A percentile compares a stretch with the other conserved stretches of the same genome.
These are phyloP conservation scores for Cyphomyrmex costatus DNA, from an alignment of 1,140 invertebrate species.

Conservation along the genomic window DNA sequence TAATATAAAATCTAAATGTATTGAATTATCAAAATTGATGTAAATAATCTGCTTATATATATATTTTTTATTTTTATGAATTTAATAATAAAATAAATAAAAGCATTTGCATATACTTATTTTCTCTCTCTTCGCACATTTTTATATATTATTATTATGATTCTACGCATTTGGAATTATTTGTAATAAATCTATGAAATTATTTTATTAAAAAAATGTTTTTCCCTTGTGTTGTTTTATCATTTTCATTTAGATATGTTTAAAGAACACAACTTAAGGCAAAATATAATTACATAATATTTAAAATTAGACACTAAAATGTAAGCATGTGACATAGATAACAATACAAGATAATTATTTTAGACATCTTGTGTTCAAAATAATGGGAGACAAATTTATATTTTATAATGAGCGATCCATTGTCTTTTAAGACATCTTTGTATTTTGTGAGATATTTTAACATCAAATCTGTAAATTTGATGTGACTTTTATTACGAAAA, in stretches of 20 bases:
- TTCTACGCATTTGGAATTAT: not conserved
- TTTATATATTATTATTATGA: not conserved
- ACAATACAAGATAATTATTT: too few species aligned
- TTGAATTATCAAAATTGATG: conserved; percentile 21
- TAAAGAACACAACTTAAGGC: not conserved
- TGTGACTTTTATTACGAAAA: too few species aligned
- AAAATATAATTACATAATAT: conserved; percentile 1
- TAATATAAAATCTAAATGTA: not conserved
- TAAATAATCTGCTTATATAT: not conserved
- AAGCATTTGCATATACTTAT: not conserved
- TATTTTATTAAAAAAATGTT: not conserved
- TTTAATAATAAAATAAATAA: not conserved
- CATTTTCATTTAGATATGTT: not conserved
- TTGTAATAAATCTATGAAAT: not conserved
- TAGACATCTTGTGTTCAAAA: too few species aligned
- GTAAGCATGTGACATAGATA: too few species aligned
- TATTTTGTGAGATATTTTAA: too few species aligned
- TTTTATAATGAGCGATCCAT: too few species aligned
- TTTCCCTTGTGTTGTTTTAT: not conserved
- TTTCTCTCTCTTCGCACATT: not conserved
- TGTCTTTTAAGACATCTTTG: too few species aligned
- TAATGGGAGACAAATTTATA: too few species aligned
- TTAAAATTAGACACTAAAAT: too few species aligned
- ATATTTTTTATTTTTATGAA: not conserved
- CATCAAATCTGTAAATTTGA: too few species aligned